Base-by-base conservation (phyloP, 2,797 vertebrate genomes). In the Choloepus didactylus region DNA sequence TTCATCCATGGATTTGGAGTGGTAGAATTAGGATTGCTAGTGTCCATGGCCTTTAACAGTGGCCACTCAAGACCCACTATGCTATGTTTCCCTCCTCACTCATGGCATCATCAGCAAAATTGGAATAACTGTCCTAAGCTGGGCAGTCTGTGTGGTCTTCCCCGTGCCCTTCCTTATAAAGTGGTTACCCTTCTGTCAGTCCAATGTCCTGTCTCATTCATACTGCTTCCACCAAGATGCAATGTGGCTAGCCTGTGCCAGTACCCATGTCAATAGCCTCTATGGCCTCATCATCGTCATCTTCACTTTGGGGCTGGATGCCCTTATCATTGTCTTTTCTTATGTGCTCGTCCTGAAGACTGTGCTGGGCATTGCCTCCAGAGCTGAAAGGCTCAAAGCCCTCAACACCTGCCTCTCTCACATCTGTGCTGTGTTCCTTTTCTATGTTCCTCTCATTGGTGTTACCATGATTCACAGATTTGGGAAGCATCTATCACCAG, bases 41-140 rank as follows among this genome's bases (percentile, higher is more conserved):
- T 97, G 44, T 98, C 97, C 31, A 99, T 98, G 98, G 98, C 98
- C 27, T 99, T 98, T 11, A 98, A 99, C 96, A 97, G 70, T 98
- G 9, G 98, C 96, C 70, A 97, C 98, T 41, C n/a, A 23, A 54
- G 66, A 96, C 38, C 97, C 97, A 14, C 72, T 98, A 76, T 62
- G 2, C 64, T 97, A 98, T 25, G 41, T 59, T 3, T 92, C 97
- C 12, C 87, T 97, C 35, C 93, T 98, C 82, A 97, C 95, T 19
- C 75, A 62, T 31, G 35, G 70, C 0, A 29, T 93, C 38, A 97
- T 95, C 73, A 56, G 73, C 59, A 97, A 97, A 64, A 96, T 27
- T 62, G 92, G 89, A 54, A 66, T 95, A 86, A 44, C 46, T 64
- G 59, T 97, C 38, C 19, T 97, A 35, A 56, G 29, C 29, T 2